Base-by-base conservation (phyloP, 2,888 invertebrate species). In the Troglohyphantes excavatus region DNA sequence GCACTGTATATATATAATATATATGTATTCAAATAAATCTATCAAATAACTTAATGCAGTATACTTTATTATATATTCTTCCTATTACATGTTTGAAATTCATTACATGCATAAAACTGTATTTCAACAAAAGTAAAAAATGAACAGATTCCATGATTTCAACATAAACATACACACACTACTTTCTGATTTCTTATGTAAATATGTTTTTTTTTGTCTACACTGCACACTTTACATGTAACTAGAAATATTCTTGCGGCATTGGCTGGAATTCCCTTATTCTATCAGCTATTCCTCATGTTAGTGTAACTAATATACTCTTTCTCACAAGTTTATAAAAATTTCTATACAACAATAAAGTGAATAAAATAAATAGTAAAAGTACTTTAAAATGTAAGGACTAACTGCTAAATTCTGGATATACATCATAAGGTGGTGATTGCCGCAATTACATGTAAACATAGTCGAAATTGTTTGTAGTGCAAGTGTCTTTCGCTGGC, bases 391-490 rank as follows among this genome's bases (percentile, higher is more conserved):
- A 78, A 78, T n/a, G n/a, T 39, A 23, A 76, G 39, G 65, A 23
- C 78, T 78, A 65, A 13, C 9, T 61, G 13, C 43, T 72, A 72
- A 26, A 23, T 27, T 23, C n/a, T 29, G 17, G 26, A 53, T 13
- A 53, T 53, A 5, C 9, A n/a, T 68, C 17, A 9, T 26, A 29
- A 13, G 65, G n/a, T n/a, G 19, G n/a, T 72, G 5, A 27, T 78
- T 29, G 9, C 2, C 27, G 23, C n/a, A 39, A 13, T 23, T 78
- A 86, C 78, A 86, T 79, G 33, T 86, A 86, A n/a, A 79, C 23
- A 61, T 72, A 86, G 11, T 86, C 86, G 29, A 79, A 68, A 43
- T 86, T 72, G 9, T 78, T 79, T 17, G 68, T 59, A 72, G 72
- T n/a, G 43, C 79, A 72, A n/a, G 78, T 17, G 17, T 86, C 79